Percentiles rank a stretch among this genome's conserved stretches.
These are phyloP conservation scores for Aleiodes sp. DNA, from an alignment of 1,140 invertebrate genomes.

Conservation along the genomic window DNA sequence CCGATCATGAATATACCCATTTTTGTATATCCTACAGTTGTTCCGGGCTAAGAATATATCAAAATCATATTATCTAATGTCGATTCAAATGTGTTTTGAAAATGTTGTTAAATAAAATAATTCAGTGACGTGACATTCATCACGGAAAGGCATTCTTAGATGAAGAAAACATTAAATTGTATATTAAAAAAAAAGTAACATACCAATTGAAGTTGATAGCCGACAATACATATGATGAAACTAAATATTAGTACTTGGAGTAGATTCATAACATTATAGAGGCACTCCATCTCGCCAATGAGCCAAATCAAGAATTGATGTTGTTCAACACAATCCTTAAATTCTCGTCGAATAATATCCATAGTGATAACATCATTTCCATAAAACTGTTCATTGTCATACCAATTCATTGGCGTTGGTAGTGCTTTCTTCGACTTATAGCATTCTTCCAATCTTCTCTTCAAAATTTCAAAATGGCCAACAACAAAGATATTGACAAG, in stretches of 20 bases:
- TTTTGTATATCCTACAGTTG: not conserved
- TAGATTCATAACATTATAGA: conserved; percentile 19
- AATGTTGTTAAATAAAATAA: not conserved
- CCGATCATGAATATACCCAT: not conserved
- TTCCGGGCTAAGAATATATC: not conserved
- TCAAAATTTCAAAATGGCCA: conserved; percentile 31
- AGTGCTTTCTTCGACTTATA: not conserved
- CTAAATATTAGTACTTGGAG: conserved; percentile 18
- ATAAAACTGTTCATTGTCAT: not conserved
- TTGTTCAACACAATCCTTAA: not conserved
- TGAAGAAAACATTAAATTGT: too few relatives aligned
- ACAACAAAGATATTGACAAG: conserved; percentile 18
- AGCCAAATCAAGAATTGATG: not conserved
- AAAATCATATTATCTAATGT: not conserved
- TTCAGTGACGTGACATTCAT: too few relatives aligned
- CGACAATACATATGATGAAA: conserved; percentile 17
- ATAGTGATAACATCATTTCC: not conserved
- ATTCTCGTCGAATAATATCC: not conserved
- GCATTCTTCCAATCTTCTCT: not conserved
- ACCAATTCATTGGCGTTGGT: not conserved
- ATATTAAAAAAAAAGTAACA: not conserved
- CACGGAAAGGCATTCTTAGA: too few relatives aligned
- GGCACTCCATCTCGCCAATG: not conserved
- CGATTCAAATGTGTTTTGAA: not conserved
- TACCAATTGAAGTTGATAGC: conserved; percentile 21